Base-by-base conservation (phyloP, 2,888 invertebrate genomes). In the Erebia epiphron region DNA sequence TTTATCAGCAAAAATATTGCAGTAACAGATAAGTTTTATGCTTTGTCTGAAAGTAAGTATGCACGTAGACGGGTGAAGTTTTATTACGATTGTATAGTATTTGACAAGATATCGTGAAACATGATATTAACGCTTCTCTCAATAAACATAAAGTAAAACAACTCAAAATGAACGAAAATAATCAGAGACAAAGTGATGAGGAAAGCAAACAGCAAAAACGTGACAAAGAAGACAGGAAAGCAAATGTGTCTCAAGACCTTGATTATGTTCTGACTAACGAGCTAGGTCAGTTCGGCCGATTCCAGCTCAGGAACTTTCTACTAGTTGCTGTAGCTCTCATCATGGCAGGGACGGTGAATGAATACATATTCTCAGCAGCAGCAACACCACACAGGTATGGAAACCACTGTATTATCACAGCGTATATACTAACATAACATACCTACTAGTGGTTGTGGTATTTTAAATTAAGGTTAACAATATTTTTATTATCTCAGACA, bases 271-370 rank as follows among this genome's bases (percentile, higher is more conserved):
- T 62, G 21, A 49, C 21, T 7, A 49, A 62, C 16, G 62, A 62
- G 16, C 18, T 49, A 8, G 62, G 62, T 8, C 46, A 62, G 62
- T 62, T 62, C 8, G 62, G 62, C 2, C 2, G 7, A 21, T 62
- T 62, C 62, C 62, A 62, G 49, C 13, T 62, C 2, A 46, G 49
- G 62, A 62, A 46, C 21, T 9, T 46, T 14, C 21, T 62, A 14
- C 14, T 62, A 8, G 0, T 62, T 18, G 62, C 62, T 46, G 0
- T 62, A 14, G 21, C 14, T 21, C 1, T 95, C 75, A 84, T 95
- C 69, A 94, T 95, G 82, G 94, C 95, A n/a, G 95, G 95, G 1
- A 94, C 95, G 72, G 92, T 93, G 70, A 91, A 95, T 62, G 94
- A 94, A 13, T 96, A 94, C 78, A 43, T 66, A 43, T 66, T 66